phyloP scores from a whole-genome alignment of 2,113 vertebrate genomes.

The Gymnobelideus leadbeateri region DNA sequence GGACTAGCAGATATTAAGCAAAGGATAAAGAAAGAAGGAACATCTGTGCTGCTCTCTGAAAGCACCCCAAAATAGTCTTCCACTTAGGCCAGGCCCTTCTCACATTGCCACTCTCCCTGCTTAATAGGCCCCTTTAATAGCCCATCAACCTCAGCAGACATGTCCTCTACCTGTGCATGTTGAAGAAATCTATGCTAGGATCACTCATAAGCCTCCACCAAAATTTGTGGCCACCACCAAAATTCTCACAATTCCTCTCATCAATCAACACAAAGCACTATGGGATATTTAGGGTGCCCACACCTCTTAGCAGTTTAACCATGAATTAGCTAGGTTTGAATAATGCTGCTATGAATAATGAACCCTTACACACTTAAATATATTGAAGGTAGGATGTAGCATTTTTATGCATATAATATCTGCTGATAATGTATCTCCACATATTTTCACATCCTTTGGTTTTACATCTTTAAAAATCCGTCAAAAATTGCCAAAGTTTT shows the following conservation, averaged over 20 bases:
- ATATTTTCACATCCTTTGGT: neutral
- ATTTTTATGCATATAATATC: neutral
- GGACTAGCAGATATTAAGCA: neutral
- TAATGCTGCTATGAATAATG: neutral
- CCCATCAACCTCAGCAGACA: neutral
- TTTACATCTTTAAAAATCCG: slow-evolving; percentile 5
- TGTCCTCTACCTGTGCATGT: neutral
- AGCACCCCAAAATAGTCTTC: neutral
- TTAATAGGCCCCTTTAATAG: neutral
- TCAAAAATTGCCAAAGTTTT: neutral
- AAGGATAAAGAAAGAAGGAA: neutral
- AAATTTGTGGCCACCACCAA: neutral
- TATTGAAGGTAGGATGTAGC: neutral
- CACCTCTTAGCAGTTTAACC: neutral
- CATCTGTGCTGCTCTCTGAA: neutral
- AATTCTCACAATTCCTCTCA: neutral
- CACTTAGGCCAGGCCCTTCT: neutral
- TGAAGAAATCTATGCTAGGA: neutral
- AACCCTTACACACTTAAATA: neutral
- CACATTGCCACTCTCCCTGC: neutral
- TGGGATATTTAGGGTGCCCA: neutral
- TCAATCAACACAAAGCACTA: neutral
- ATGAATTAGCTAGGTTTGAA: neutral
- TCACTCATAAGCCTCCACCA: neutral
- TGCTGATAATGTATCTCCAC: neutral